Base-by-base conservation (phyloP, 1,140 invertebrate genomes). In the Macrocentrus cingulum region DNA sequence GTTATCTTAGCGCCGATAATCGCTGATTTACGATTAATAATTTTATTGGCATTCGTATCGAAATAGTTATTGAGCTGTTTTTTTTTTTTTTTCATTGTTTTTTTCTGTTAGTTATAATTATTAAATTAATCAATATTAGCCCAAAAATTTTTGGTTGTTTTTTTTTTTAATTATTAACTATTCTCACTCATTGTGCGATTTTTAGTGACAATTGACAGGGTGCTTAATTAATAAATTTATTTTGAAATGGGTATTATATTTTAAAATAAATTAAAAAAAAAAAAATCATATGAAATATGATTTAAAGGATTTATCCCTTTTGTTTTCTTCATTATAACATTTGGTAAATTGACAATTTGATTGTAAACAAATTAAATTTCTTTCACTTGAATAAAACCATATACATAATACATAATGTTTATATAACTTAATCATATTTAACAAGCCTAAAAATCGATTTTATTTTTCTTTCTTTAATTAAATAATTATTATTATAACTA, bases 281-380 rank as follows among this genome's bases (percentile, higher is more conserved):
- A n/a, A 56, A 46, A 34, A 18, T 8, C 41, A 46, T 46, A 32
- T 32, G 2, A n/a, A n/a, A n/a, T 13, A 36, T 42, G 7, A 16
- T 32, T 23, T 13, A 36, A 55, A 56, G 42, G 20, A 46, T 56
- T 45, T 59, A 18, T 59, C 42, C 32, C 32, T 59, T 53, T 23
- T 46, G 2, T 44, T 51, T 32, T 37, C 22, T 51, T 56, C 39
- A 15, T 22, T 49, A 48, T 32, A 49, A 56, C 54, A 56, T 39
- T 56, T 56, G 13, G 15, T 20, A 8, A 59, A 62, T 52, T 60
- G 51, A 60, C 60, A 62, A 29, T 56, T 58, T 8, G 7, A 52
- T 52, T 53, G 19, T 45, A 48, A 70, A 68, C 66, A 72, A 70
- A 66, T 62, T 65, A 68, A 70, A 62, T 63, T 66, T 64, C 66